phyloP scores from a whole-genome alignment of 2,797 vertebrate species.

The Antrozous pallidus region DNA sequence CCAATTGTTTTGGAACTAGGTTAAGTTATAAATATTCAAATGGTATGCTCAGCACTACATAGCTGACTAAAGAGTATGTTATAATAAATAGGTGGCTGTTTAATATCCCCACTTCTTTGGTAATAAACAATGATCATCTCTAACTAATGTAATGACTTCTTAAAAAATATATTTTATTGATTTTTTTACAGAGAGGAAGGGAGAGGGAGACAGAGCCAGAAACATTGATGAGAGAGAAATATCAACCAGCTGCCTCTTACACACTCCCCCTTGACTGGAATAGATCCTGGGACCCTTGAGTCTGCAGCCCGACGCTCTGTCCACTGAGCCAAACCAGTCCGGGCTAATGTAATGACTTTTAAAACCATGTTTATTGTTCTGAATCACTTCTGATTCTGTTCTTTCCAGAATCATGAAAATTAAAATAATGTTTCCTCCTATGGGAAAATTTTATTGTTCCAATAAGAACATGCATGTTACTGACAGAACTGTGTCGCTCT shows the following conservation, averaged over 20 bases:
- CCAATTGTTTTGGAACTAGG: background rate
- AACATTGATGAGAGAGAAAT: too few relatives aligned
- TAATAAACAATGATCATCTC: background rate
- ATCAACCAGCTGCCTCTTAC: too few relatives aligned
- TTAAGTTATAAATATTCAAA: background rate
- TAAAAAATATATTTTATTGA: too few relatives aligned
- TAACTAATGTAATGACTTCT: background rate
- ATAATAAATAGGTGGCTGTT: background rate
- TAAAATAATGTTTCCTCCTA: background rate
- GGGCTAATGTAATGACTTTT: slow-evolving; percentile 21
- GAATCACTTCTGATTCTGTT: background rate
- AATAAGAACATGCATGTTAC: background rate
- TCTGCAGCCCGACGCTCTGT: too few relatives aligned
- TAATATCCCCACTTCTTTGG: background rate
- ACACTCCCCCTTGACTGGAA: too few relatives aligned
- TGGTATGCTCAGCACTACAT: background rate
- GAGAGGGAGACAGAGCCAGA: too few relatives aligned
- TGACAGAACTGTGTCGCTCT: background rate
- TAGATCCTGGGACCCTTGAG: too few relatives aligned
- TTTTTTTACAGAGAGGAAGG: too few relatives aligned
- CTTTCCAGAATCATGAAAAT: background rate
- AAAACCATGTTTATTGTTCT: background rate
- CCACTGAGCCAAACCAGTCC: too few relatives aligned
- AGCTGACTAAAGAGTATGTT: background rate
- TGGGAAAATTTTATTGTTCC: background rate